These are phyloP conservation scores for Acanthurus lineatus DNA, from an alignment of 2,797 vertebrate genomes.

Conservation along the genomic window DNA sequence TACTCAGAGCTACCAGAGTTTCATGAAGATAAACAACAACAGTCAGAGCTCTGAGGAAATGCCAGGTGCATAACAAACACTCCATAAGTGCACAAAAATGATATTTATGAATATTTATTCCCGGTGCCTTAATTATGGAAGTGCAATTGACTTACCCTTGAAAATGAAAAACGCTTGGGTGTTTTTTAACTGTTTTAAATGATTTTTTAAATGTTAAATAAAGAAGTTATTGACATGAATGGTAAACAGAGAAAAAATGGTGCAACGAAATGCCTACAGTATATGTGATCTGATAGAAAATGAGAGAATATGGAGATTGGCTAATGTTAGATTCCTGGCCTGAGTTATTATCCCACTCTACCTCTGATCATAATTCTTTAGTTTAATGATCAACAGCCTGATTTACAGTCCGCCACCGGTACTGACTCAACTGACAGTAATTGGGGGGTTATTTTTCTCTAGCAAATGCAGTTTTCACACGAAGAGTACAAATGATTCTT, in stretches of 20 bases:
- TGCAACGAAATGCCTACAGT: too few species aligned
- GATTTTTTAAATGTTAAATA: too few species aligned
- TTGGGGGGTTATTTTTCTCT: background rate
- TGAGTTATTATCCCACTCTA: too few species aligned
- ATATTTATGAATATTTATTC: background rate
- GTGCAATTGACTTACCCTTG: background rate
- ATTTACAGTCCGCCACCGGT: conserved; percentile 10
- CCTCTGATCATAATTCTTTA: background rate
- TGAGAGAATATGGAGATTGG: too few species aligned
- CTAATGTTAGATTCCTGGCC: too few species aligned
- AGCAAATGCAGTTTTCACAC: background rate
- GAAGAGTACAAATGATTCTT: background rate
- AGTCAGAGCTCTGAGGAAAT: background rate
- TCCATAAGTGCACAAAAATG: background rate
- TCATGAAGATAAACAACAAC: background rate
- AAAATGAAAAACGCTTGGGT: too few species aligned
- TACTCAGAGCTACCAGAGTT: background rate
- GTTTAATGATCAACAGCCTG: background rate
- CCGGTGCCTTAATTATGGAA: background rate
- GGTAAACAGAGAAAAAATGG: too few species aligned
- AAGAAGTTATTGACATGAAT: too few species aligned
- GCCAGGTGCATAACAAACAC: background rate
- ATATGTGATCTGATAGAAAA: too few species aligned
- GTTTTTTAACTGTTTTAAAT: too few species aligned
- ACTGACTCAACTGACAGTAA: conserved; percentile 8